Evolutionary conservation across 2,888 invertebrate genomes (phyloP).

Genomic region (Eupithecia pulchellata): DNA sequence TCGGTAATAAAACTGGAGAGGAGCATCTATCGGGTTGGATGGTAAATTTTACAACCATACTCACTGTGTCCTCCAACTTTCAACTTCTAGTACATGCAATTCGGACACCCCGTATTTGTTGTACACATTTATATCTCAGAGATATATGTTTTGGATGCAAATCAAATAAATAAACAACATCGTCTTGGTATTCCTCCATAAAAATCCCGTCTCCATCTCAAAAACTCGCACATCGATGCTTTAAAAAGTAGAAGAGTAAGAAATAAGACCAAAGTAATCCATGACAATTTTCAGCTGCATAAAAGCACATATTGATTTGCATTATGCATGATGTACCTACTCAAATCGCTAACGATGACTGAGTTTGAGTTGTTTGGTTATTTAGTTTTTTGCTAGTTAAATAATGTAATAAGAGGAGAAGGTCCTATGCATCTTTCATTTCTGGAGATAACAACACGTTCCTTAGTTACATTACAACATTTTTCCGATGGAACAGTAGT

Average conservation of each 20-base stretch:
- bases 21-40: slow-evolving; percentile 17
- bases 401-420: not conserved
- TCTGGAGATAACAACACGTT: not conserved
- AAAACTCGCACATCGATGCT: not conserved
- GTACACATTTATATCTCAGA: not conserved
- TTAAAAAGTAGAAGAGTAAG: too few species aligned
- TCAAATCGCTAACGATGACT: not conserved
- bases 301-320: not conserved
- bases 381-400: not conserved
- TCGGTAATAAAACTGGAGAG: slow-evolving; percentile 35
- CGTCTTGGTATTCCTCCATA: not conserved
- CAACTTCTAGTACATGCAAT: not conserved
- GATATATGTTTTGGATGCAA: not conserved
- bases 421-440: not conserved
- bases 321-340: not conserved
- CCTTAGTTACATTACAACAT: not conserved
- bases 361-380: not conserved
- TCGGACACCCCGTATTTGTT: not conserved
- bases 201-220: not conserved
- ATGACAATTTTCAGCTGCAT: not conserved
- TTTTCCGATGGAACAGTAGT: not conserved
- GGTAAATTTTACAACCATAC: slow-evolving; percentile 19
- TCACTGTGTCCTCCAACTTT: not conserved
- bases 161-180: not conserved
- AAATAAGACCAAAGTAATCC: too few species aligned